Percentiles rank a stretch among this genome's conserved stretches.
phyloP scores from a whole-genome alignment of 2,113 vertebrate species.

The Sterrhoptilus dennistouni region DNA sequence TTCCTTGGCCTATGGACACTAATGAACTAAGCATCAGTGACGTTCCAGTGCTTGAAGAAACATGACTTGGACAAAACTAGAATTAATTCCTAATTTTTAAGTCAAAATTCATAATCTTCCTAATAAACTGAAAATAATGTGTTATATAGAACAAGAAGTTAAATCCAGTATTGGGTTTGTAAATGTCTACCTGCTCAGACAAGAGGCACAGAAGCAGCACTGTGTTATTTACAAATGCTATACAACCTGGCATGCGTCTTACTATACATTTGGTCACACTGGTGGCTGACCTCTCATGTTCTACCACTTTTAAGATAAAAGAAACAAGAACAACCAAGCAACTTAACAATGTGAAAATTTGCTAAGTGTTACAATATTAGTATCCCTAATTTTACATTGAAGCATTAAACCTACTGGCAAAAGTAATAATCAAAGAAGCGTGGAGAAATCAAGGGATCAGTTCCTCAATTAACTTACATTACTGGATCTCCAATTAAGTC shows the following conservation, averaged over 20 bases:
- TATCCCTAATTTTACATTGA: background rate
- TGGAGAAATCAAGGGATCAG: background rate
- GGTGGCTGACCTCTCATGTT: background rate
- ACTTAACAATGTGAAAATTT: background rate
- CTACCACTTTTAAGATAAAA: background rate
- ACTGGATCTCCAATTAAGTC: background rate
- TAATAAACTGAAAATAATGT: background rate
- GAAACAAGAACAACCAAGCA: background rate
- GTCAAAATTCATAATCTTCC: background rate
- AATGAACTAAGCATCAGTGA: background rate
- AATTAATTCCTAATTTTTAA: background rate
- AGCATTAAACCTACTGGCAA: background rate
- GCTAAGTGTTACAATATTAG: rapidly evolving
- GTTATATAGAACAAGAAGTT: background rate
- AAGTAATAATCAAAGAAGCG: background rate
- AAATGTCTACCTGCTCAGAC: background rate
- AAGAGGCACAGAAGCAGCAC: background rate
- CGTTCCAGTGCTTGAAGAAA: background rate
- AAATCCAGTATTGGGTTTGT: background rate
- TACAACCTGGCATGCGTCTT: background rate
- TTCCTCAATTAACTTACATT: background rate
- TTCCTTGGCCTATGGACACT: background rate
- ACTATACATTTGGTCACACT: background rate
- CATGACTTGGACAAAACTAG: background rate
- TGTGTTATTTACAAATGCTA: background rate